Base-by-base conservation (phyloP, 64 coral and sea anemone genomes). In the Montipora efflorescens region DNA sequence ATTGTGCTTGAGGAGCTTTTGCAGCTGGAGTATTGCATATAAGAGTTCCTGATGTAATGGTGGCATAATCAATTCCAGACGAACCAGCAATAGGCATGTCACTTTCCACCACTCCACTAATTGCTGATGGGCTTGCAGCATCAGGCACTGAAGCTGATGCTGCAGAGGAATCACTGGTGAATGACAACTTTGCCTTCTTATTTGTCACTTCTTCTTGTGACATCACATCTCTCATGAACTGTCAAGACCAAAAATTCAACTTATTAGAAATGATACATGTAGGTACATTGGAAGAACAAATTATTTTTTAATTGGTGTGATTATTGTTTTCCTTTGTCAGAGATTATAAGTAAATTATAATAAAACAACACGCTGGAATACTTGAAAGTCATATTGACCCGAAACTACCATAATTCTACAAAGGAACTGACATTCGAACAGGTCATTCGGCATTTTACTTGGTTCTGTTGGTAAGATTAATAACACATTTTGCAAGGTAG, bases 391-490 rank as follows among this genome's bases (percentile, higher is more conserved):
- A 67, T 12, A 67, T 67, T 67, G 64, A 67, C 64, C 64, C 13
- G 64, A 67, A 67, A 67, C 64, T 67, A 67, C 64, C 64, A 67
- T 67, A 13, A 67, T 67, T 67, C 64, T 67, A 12, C 64, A 67
- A 67, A 67, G 64, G 7, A 67, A 67, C 13, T 67, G 9, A 67
- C 64, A 67, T 67, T 67, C 64, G 64, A 67, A 67, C 64, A 67
- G 64, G 64, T 67, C 64, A 67, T 15, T 67, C 64, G 64, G 64
- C 15, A 67, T 67, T 67, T 67, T 67, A 67, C 64, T 67, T 67
- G 64, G 64, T 67, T 67, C 64, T 67, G 64, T 67, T 67, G 64
- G 64, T 67, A 67, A 67, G 64, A 67, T 67, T 67, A 67, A 67
- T 67, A 6, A 67, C 64, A 67, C 7, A 67, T 67, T 67, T 67